These are phyloP conservation scores for Rhamnusium bicolor DNA, from an alignment of 2,888 invertebrate species.

Conservation along the genomic window DNA sequence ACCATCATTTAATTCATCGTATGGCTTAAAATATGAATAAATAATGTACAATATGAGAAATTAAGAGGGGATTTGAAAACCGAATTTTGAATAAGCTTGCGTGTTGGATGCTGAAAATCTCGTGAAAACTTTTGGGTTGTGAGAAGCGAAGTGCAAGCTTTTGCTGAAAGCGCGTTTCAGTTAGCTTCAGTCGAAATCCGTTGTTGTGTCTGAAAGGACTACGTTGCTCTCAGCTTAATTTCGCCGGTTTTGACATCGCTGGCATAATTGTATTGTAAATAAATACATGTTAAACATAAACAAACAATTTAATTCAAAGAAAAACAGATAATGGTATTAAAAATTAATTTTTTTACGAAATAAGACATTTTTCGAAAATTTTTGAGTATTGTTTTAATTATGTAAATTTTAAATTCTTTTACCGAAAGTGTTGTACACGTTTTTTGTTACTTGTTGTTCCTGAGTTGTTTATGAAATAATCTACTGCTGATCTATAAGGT, in stretches of 20 bases:
- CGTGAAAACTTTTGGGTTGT: conserved; percentile 16
- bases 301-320: not conserved
- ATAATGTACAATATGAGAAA: not conserved
- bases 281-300: not conserved
- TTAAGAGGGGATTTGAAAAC: not conserved
- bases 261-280: not conserved
- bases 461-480: too few relatives aligned
- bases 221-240: not conserved
- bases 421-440: too few relatives aligned
- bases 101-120: conserved; percentile 21
- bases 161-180: conserved; percentile 23
- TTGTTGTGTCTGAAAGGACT: conserved; percentile 17
- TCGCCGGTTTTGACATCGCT: not conserved
- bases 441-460: too few relatives aligned
- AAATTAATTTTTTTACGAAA: too few relatives aligned
- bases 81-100: conserved; percentile 14
- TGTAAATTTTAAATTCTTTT: too few relatives aligned
- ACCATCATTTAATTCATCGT: too few relatives aligned
- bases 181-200: conserved; percentile 17
- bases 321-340: too few relatives aligned
- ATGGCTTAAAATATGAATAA: too few relatives aligned
- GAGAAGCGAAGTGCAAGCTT: conserved; percentile 10
- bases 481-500: too few relatives aligned
- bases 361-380: too few relatives aligned
- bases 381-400: too few relatives aligned